Evolutionary conservation across 2,888 invertebrate species (phyloP).

Genomic region (Crematogaster levior): DNA sequence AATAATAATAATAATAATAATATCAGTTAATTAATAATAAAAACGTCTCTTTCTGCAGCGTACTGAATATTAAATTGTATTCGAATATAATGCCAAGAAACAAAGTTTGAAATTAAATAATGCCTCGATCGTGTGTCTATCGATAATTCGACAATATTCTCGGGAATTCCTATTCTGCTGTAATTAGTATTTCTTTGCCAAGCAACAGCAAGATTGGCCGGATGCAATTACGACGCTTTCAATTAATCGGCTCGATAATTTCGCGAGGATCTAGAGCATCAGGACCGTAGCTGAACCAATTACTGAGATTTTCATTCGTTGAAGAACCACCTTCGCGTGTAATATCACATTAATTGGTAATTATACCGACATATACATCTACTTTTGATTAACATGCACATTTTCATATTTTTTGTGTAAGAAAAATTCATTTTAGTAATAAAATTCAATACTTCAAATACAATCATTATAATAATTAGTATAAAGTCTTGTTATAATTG

Average conservation of each 20-base stretch:
- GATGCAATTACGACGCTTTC: slow-evolving; percentile 69
- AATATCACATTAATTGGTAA: slow-evolving; percentile 81
- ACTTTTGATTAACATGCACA: not conserved
- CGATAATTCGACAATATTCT: slow-evolving; percentile 38
- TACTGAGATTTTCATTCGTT: slow-evolving; percentile 75
- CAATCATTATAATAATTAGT: not conserved
- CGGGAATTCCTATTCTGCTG: not conserved
- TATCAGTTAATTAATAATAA: not conserved
- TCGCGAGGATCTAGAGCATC: slow-evolving; percentile 70
- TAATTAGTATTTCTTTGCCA: slow-evolving; percentile 53
- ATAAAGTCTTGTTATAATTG: not conserved
- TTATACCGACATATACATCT: slow-evolving; percentile 69
- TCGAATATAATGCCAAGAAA: not conserved
- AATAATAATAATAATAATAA: no score
- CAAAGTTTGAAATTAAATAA: not conserved
- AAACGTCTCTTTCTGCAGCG: not conserved
- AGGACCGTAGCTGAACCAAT: slow-evolving; percentile 73
- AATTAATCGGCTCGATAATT: slow-evolving; percentile 71
- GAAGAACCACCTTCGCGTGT: slow-evolving; percentile 67
- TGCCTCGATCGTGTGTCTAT: not conserved
- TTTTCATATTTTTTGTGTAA: not conserved
- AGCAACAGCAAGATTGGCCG: slow-evolving; percentile 66
- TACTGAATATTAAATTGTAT: not conserved
- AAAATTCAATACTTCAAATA: not conserved
- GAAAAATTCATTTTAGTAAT: not conserved